A percentile compares a stretch with the other conserved stretches of the same genome.
Conservation (phyloP, 2,888 invertebrate genomes). For the Encarsia formosa region DNA sequence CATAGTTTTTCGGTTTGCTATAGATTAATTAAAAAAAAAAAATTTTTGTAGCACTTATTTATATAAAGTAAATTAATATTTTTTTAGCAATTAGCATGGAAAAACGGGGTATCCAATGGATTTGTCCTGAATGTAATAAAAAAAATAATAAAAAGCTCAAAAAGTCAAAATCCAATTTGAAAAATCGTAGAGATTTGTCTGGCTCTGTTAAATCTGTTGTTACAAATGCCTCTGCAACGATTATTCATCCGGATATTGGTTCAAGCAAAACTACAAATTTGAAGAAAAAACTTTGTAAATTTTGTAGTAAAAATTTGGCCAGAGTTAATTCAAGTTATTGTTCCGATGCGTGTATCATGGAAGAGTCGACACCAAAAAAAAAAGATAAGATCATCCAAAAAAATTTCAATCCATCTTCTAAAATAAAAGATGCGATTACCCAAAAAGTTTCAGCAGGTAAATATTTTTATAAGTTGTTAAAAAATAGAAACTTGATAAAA, state of each 20-base stretch:
- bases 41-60: too few species aligned
- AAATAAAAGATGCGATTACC: slow-evolving; percentile 64
- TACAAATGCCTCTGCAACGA: neutral
- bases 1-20: neutral
- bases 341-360: slow-evolving; percentile 80
- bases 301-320: slow-evolving; percentile 73
- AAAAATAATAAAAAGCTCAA: slow-evolving; percentile 49
- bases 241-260: slow-evolving; percentile 19
- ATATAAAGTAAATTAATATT: too few species aligned
- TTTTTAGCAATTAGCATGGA: too few species aligned
- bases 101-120: slow-evolving; percentile 81
- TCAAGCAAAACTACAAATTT: neutral
- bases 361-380: slow-evolving; percentile 55
- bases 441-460: slow-evolving; percentile 60
- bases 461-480: slow-evolving; percentile 9
- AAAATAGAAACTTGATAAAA: too few species aligned
- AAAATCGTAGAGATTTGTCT: slow-evolving; percentile 14
- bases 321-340: slow-evolving; percentile 83
- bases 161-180: slow-evolving; percentile 15
- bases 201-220: neutral
- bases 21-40: too few species aligned
- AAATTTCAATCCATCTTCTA: slow-evolving; percentile 28
- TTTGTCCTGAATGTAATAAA: slow-evolving; percentile 77
- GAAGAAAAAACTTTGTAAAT: slow-evolving; percentile 56
- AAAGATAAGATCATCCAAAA: slow-evolving; percentile 30